Conservation (phyloP, 53 echinoderm and acorn worm genomes). For the Hippasteria phrygiana region DNA sequence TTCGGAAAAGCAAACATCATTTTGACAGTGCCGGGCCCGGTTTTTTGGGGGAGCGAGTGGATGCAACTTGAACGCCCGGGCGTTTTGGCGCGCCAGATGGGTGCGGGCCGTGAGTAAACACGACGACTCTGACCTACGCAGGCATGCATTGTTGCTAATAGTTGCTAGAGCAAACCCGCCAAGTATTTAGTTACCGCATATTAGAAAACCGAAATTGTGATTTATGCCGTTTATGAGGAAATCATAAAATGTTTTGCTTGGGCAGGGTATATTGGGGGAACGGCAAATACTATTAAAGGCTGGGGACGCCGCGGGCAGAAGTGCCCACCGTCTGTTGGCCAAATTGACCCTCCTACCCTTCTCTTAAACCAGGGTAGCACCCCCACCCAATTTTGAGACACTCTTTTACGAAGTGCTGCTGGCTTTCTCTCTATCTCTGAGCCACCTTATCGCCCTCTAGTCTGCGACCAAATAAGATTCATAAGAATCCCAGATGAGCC, state of each 20-base stretch:
- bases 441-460: background rate
- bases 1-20: conserved; percentile 73
- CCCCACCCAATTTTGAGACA: conserved; percentile 1
- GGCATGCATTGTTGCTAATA: conserved; percentile 75
- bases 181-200: conserved; percentile 67
- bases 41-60: conserved; percentile 11
- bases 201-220: conserved; percentile 75
- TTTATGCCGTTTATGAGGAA: conserved; percentile 73
- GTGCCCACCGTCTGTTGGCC: conserved; percentile 68
- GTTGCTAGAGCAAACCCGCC: conserved; percentile 59
- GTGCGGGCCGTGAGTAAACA: conserved; percentile 67
- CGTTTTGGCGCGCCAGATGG: conserved; percentile 66
- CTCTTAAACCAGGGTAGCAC: background rate
- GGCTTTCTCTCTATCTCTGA: background rate
- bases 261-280: conserved; percentile 35
- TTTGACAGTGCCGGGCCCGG: conserved; percentile 59
- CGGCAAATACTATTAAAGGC: conserved; percentile 59
- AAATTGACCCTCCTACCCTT: conserved; percentile 46
- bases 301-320: conserved; percentile 37
- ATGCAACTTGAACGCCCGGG: conserved; percentile 23
- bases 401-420: conserved; percentile 13
- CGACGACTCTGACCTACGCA: conserved; percentile 66
- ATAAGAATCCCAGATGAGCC: conserved; percentile 44
- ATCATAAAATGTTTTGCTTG: conserved; percentile 67
- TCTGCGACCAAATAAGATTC: conserved; percentile 55